Percentiles rank a stretch among this genome's conserved stretches.
phyloP scores from a whole-genome alignment of 1,140 invertebrate species.

The Reticulitermes speratus region DNA sequence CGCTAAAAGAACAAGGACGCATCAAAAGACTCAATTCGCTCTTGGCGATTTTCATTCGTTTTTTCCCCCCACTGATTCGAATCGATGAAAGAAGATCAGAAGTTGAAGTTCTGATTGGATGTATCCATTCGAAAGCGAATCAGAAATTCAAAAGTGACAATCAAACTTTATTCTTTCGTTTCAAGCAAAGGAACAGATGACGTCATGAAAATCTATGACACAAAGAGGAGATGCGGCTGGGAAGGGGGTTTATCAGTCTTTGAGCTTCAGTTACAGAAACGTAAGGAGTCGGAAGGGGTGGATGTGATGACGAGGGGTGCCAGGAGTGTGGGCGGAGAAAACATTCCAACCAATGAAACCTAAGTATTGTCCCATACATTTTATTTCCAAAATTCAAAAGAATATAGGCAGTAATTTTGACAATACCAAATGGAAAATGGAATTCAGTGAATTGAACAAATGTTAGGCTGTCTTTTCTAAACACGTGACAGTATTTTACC shows the following conservation, averaged over 20 bases:
- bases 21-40: slow-evolving; percentile 26
- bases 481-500: neutral
- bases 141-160: slow-evolving; percentile 34
- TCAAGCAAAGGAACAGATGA: slow-evolving; percentile 24
- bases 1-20: slow-evolving; percentile 22
- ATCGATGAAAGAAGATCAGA: slow-evolving; percentile 28
- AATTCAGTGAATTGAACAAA: neutral
- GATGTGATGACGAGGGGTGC: neutral
- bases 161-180: slow-evolving; percentile 33
- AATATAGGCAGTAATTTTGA: neutral
- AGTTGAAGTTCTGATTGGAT: slow-evolving; percentile 32
- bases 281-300: neutral
- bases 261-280: slow-evolving; percentile 1
- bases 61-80: slow-evolving; percentile 21
- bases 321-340: neutral
- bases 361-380: neutral
- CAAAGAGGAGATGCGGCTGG: neutral
- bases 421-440: neutral
- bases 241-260: slow-evolving; percentile 19
- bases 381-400: neutral
- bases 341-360: neutral
- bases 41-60: slow-evolving; percentile 25
- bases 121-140: slow-evolving; percentile 33
- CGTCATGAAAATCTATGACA: slow-evolving; percentile 33
- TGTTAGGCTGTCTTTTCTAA: neutral